Conservation (phyloP, 2,113 vertebrate species). For the Megaceryle torquata region DNA sequence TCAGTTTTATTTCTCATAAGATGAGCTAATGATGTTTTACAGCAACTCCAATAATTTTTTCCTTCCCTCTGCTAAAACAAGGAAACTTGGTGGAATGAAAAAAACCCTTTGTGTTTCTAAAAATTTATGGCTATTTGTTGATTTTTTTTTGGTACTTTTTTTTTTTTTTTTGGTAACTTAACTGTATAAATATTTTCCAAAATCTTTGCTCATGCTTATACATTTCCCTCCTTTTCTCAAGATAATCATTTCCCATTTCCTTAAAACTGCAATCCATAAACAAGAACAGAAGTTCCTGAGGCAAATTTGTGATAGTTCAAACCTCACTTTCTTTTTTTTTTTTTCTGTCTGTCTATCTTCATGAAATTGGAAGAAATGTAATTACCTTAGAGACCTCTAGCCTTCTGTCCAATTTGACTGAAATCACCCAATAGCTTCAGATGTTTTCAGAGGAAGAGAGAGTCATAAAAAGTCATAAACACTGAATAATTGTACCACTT, state of each 20-base stretch:
- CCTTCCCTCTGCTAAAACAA: background rate
- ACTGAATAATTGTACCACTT: background rate
- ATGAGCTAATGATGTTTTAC: background rate
- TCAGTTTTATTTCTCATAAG: background rate
- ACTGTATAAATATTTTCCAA: background rate
- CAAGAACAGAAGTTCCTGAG: background rate
- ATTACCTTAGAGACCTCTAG: slow-evolving; percentile 38
- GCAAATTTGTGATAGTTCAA: background rate
- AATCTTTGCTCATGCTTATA: background rate
- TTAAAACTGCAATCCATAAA: background rate
- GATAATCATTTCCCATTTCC: background rate
- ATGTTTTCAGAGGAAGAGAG: background rate
- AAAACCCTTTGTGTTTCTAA: background rate
- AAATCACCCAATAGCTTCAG: background rate
- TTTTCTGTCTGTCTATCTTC: background rate
- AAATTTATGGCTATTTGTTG: background rate
- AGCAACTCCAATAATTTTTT: background rate
- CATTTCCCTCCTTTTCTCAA: background rate
- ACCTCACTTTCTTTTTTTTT: background rate
- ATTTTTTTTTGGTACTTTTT: background rate
- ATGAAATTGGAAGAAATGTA: background rate
- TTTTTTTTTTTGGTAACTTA: background rate
- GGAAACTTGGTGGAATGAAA: background rate
- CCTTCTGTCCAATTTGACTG: slow-evolving; percentile 27
- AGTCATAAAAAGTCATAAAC: background rate